Base-by-base conservation (phyloP, 23 tunicate genomes). In the Phallusia fumigata region DNA sequence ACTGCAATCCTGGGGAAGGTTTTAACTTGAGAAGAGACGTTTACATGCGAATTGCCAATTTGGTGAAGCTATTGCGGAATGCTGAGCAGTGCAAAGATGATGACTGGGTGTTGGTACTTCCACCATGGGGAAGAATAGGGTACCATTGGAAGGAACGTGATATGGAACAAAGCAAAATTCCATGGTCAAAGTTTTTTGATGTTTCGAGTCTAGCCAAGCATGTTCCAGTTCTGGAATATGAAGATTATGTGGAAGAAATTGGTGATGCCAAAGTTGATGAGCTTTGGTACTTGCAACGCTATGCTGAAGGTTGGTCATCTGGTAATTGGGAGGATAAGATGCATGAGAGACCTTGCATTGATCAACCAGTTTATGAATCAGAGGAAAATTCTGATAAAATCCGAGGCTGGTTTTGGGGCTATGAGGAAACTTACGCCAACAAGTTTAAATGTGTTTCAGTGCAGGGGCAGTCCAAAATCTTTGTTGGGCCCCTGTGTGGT, bases 81-180 rank as follows among this genome's bases (percentile, higher is more conserved):
- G 76, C 82, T 36, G 53, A 87, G 58, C 22, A 52, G 52, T 89
- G 88, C 50, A 74, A 78, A 52, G 64, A 79, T 19, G 82, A 84
- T 80, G 90, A 96, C 35, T 96, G 99, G 99, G 91, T 89, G 22
- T 64, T 96, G 45, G 99, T 96, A 47, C 81, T 96, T 49, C 99
- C 99, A n/a, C 97, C 99, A 30, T 96, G 99, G 99, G 99, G 99
- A 30, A 81, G 99, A 73, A 96, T 96, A 30, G 92, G 99, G 10
- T 96, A 91, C 65, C 99, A 96, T 74, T 96, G 99, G 99, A 91
- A 88, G 78, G 99, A 96, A 34, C 72, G 77, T 45, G 88, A 85
- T 49, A 76, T 96, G 90, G 99, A 96, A 35, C 99, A 96, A 74
- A 90, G 96, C 47, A 52, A 75, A 47, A 90, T 90, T 6, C 83